Evolutionary conservation across 2,888 invertebrate genomes (phyloP), one percentile per base, ranked within the genome.

Genomic region (Neoascia interrupta): DNA sequence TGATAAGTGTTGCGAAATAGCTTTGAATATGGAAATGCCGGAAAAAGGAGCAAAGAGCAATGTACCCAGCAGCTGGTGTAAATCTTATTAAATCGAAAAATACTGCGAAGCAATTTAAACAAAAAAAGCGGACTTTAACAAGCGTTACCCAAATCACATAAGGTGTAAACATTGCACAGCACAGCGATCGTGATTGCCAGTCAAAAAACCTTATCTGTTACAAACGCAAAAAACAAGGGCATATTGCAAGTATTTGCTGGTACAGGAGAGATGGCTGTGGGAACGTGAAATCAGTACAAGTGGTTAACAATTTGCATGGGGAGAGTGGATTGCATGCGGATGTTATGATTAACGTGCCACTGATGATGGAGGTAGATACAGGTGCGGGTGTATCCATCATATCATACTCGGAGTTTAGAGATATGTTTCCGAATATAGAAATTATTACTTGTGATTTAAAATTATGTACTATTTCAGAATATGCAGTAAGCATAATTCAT

Each of bases 21-120:
- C 66, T 10, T 28, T 66, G 4, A 56, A 56, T 19, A 43, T 45
- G 53, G 45, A 54, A 28, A 66, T 54, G 54, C 34, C 45, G 5
- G 36, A 54, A 11, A 45, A 23, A 18, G 58, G 54, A 4, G 47
- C 49, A 34, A 56, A 49, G 39, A 28, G 37, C n/a, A 49, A 49
- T 11, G 41, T 41, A 21, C 15, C 51, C 15, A 13, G 47, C 5
- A 43, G 16, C 1, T n/a, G 21, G 6, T 45, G 10, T 36, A 5
- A 13, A 36, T 11, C 2, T 21, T 34, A 34, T 45, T 21, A 43
- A 16, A 34, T 19, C 43, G 13, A 58, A 15, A 31, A 26, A 13
- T 10, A 26, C 21, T 15, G 26, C 28, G 23, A 23, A 37, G n/a
- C 37, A 26, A 16, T 2, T 16, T 18, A 13, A 13, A 10, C 18